These are phyloP conservation scores for Sebastes miniatus DNA, from an alignment of 2,797 vertebrate species.

Conservation along the genomic window DNA sequence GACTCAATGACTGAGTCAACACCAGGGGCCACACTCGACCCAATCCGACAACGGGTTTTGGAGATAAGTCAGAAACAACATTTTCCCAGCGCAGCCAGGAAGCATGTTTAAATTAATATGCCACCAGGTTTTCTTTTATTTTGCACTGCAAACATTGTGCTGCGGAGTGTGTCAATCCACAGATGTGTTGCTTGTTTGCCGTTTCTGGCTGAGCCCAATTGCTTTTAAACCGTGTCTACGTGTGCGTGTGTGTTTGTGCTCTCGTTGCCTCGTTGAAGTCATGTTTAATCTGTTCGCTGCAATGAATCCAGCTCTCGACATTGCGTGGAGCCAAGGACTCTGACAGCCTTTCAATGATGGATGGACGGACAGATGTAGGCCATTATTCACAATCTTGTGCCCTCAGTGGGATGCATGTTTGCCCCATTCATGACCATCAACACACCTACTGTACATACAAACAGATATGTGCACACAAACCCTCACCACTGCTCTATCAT, in stretches of 20 bases:
- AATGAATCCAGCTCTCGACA: constrained; percentile 74
- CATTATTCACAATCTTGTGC: constrained; percentile 47
- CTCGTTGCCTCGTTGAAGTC: constrained; percentile 44
- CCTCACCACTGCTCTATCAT: constrained; percentile 86
- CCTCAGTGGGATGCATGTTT: constrained; percentile 43
- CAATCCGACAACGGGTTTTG: constrained; percentile 60
- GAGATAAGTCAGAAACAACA: constrained; percentile 72
- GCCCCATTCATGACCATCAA: constrained; percentile 48
- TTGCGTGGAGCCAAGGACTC: constrained; percentile 77
- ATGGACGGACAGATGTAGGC: constrained; percentile 33
- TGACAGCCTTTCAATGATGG: constrained; percentile 46
- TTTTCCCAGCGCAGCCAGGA: constrained; percentile 58
- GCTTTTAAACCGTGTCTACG: constrained; percentile 51
- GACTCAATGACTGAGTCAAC: constrained; percentile 70
- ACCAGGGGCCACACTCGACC: constrained; percentile 63
- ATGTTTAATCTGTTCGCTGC: constrained; percentile 48
- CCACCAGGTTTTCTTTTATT: constrained; percentile 65
- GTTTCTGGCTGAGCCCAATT: constrained; percentile 50
- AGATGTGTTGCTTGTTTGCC: constrained; percentile 61
- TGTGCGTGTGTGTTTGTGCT: constrained; percentile 50
- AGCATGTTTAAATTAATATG: constrained; percentile 62
- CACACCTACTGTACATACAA: constrained; percentile 42
- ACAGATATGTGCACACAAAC: constrained; percentile 16
- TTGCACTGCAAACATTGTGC: constrained; percentile 60
- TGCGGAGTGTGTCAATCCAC: constrained; percentile 53